Conservation (phyloP, 2,888 invertebrate species). For the Andrena chrysosceles region DNA sequence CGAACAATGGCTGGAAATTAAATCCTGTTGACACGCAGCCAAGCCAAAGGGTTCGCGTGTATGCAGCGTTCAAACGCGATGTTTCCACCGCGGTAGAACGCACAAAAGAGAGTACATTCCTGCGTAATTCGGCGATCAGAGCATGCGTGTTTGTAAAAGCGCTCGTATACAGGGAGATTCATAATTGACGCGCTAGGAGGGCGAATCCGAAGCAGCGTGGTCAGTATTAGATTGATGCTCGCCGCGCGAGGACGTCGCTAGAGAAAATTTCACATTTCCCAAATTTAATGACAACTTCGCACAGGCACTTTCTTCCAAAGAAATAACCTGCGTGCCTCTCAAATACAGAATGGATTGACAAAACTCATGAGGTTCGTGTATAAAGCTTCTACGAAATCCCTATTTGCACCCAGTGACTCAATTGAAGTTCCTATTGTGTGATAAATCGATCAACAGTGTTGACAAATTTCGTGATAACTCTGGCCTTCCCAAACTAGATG, state of each 20-base stretch:
- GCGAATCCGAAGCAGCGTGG: neutral
- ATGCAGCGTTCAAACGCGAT: neutral
- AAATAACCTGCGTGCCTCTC: neutral
- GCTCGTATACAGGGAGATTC: neutral
- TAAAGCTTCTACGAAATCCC: neutral
- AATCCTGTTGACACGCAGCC: neutral
- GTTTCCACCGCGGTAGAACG: neutral
- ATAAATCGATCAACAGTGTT: neutral
- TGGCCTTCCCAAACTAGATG: neutral
- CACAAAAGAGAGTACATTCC: slow-evolving; percentile 1
- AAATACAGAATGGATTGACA: neutral
- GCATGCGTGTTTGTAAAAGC: slow-evolving; percentile 23
- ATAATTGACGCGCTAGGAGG: neutral
- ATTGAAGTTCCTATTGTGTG: neutral
- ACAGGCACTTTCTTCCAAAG: neutral
- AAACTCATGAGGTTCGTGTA: neutral
- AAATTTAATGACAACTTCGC: neutral
- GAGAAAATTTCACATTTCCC: neutral
- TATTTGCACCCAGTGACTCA: neutral
- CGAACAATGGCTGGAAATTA: neutral
- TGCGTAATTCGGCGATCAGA: slow-evolving; percentile 1
- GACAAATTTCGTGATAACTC: neutral
- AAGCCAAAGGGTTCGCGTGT: neutral
- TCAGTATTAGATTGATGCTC: slow-evolving; percentile 26
- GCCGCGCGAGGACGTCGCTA: neutral